Evolutionary conservation across 2,888 invertebrate genomes (phyloP).

Genomic region (Megastigmus dorsalis): DNA sequence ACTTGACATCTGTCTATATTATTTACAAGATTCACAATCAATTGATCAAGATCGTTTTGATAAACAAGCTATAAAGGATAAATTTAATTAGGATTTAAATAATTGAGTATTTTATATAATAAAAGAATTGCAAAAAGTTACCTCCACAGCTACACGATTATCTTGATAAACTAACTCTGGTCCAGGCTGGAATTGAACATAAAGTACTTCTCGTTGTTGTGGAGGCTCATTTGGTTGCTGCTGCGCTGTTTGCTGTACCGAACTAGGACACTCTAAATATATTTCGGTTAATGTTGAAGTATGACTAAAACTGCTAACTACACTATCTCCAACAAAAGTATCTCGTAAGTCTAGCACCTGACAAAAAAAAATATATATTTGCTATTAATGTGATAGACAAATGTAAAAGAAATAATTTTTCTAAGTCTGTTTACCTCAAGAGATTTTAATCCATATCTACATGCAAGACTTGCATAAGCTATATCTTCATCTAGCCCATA

Average conservation of each 20-base stretch:
- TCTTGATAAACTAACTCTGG: conserved; percentile 28
- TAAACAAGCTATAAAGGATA: conserved; percentile 42
- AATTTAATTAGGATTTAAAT: background rate
- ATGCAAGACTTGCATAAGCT: conserved; percentile 85
- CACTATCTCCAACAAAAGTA: conserved; percentile 78
- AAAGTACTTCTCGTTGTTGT: conserved; percentile 55
- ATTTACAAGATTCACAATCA: conserved; percentile 49
- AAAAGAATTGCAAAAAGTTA: too few species aligned
- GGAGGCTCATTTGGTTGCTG: conserved; percentile 59
- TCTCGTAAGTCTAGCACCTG: conserved; percentile 77
- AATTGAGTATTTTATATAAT: background rate
- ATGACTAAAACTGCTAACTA: conserved; percentile 78
- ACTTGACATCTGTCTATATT: conserved; percentile 60
- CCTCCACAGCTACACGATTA: conserved; percentile 49
- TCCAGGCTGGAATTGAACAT: conserved; percentile 47
- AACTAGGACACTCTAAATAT: conserved; percentile 75
- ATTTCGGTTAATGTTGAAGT: conserved; percentile 76
- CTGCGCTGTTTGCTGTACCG: conserved; percentile 54
- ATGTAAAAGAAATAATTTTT: background rate
- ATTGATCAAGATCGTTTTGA: conserved; percentile 31
- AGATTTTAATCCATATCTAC: conserved; percentile 82
- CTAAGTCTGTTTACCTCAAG: conserved; percentile 75
- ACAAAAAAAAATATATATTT: conserved; percentile 39
- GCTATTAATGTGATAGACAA: background rate
- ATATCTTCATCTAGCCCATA: conserved; percentile 82